These are phyloP conservation scores for Atlantisia rogersi DNA, from an alignment of 2,113 vertebrate species.

Conservation along the genomic window DNA sequence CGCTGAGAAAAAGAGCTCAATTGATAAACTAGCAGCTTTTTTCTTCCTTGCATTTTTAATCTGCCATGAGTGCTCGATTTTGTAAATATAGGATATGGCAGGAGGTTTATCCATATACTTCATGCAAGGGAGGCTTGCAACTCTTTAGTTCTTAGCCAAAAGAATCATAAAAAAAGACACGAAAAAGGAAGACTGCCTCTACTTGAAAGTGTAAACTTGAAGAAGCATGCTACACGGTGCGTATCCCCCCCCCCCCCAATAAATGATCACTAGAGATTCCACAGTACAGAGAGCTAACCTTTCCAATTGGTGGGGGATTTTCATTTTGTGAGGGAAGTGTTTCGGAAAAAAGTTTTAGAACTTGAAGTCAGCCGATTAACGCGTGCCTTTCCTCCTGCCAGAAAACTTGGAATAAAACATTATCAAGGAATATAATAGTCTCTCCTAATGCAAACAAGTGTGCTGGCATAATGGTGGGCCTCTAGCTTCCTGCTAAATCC, in stretches of 20 bases:
- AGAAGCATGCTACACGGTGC: not conserved
- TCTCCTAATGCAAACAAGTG: not conserved
- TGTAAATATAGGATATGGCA: fast-evolving
- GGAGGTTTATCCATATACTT: not conserved
- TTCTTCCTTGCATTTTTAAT: not conserved
- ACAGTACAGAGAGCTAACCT: not conserved
- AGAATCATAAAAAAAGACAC: not conserved
- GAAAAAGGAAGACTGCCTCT: not conserved
- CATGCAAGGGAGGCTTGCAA: not conserved
- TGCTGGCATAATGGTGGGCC: not conserved
- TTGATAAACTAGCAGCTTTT: not conserved
- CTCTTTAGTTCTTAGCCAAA: not conserved
- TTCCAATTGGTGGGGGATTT: not conserved
- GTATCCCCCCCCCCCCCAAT: not conserved
- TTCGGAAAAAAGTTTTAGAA: not conserved
- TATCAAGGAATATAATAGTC: not conserved
- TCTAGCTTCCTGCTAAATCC: not conserved
- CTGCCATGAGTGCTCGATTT: not conserved
- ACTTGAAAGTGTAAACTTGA: not conserved
- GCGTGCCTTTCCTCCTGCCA: not conserved
- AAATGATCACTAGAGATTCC: not conserved
- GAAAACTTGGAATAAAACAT: not conserved
- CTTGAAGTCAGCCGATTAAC: not conserved
- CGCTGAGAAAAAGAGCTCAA: not conserved
- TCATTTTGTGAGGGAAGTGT: not conserved